These are phyloP conservation scores for Lasioglossum figueresi DNA, from an alignment of 2,888 invertebrate genomes.

Conservation along the genomic window DNA sequence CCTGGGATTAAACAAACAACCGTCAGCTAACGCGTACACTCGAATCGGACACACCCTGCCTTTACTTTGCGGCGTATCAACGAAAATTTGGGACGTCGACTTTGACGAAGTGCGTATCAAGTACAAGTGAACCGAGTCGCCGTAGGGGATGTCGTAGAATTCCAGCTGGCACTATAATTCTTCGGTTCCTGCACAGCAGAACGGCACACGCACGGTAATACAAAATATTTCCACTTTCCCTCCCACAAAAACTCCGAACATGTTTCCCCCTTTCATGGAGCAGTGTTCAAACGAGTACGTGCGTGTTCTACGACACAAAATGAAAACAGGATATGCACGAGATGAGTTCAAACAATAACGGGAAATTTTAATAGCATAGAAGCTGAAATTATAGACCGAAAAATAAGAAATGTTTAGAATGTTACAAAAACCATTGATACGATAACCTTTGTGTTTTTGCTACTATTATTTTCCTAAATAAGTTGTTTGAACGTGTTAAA, in stretches of 20 bases:
- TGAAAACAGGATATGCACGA: too few species aligned
- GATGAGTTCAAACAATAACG: too few species aligned
- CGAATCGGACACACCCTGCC: slow-evolving; percentile 69
- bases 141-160: slow-evolving; percentile 33
- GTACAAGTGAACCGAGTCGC: slow-evolving; percentile 26
- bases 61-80: slow-evolving; percentile 28
- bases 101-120: slow-evolving; percentile 21
- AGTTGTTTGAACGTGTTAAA: too few species aligned
- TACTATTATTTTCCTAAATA: too few species aligned
- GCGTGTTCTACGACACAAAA: background rate
- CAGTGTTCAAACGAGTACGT: background rate
- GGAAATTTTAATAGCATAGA: too few species aligned
- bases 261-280: background rate
- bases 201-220: background rate
- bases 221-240: background rate
- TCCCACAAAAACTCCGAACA: background rate
- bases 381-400: too few species aligned
- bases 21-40: slow-evolving; percentile 58
- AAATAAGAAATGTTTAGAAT: too few species aligned
- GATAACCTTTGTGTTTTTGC: too few species aligned
- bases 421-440: too few species aligned
- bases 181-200: background rate
- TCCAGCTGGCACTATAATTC: slow-evolving; percentile 41
- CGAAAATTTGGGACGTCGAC: slow-evolving; percentile 51
- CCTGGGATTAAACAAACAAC: slow-evolving; percentile 66